Evolutionary conservation across 2,113 vertebrate genomes (phyloP).

Genomic region (Anser cygnoides): DNA sequence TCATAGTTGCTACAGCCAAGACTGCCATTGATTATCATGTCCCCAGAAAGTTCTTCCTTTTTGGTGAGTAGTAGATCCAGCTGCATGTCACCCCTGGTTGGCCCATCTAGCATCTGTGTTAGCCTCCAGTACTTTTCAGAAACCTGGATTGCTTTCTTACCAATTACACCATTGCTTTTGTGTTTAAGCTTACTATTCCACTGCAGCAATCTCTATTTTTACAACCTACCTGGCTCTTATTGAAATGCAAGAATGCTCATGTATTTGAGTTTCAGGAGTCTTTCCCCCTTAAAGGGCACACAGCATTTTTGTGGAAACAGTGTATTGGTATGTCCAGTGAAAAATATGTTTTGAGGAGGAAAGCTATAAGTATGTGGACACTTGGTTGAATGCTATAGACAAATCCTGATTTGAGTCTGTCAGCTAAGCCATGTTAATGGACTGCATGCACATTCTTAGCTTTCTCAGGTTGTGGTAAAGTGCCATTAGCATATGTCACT

Average conservation of each 20-base stretch:
- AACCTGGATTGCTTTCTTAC: neutral
- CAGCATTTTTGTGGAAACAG: neutral
- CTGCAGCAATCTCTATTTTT: neutral
- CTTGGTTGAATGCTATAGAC: neutral
- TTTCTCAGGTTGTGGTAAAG: conserved; percentile 6
- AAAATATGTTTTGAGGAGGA: conserved; percentile 12
- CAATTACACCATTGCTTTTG: neutral
- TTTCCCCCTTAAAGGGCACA: neutral
- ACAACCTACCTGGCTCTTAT: neutral
- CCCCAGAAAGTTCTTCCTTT: neutral
- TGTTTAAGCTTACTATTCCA: neutral
- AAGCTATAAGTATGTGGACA: neutral
- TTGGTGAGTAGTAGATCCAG: neutral
- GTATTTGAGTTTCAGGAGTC: neutral
- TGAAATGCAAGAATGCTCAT: neutral
- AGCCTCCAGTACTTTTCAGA: neutral
- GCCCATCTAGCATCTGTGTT: neutral
- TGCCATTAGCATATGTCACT: neutral
- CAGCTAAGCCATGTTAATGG: neutral
- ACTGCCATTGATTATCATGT: neutral
- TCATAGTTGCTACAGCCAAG: neutral
- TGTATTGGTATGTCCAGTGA: neutral
- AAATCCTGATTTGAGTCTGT: neutral
- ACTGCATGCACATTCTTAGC: neutral
- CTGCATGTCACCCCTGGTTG: neutral